Conservation (phyloP, 2,797 vertebrate genomes). For the Malacoraja senta region DNA sequence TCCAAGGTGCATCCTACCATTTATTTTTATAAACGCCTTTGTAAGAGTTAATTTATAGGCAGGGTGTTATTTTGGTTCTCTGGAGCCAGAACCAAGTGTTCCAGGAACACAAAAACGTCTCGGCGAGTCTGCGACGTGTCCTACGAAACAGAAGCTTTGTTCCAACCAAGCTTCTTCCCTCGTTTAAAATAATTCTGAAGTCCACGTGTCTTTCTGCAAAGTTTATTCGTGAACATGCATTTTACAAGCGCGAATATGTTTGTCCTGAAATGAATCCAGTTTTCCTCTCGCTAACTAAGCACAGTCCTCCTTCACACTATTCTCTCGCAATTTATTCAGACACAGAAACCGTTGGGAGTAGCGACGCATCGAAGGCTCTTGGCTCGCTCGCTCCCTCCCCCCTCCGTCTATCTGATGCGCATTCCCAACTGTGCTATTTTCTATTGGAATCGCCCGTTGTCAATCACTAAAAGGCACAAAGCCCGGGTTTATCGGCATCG, state of each 20-base stretch:
- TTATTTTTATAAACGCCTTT: background rate
- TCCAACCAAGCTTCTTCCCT: background rate
- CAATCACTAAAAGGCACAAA: background rate
- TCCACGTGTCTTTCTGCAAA: background rate
- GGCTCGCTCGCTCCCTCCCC: background rate
- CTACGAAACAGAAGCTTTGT: background rate
- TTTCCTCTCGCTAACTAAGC: background rate
- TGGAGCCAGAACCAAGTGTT: background rate
- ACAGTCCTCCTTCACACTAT: background rate
- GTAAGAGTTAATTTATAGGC: background rate
- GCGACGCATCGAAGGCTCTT: background rate
- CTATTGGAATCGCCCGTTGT: background rate
- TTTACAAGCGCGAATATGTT: constrained; percentile 20
- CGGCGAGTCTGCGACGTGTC: background rate
- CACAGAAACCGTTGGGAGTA: background rate
- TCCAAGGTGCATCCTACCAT: background rate
- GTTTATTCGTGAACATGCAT: constrained; percentile 24
- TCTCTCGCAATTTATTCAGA: background rate
- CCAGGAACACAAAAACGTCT: background rate
- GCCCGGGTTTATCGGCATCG: background rate
- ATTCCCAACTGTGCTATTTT: background rate
- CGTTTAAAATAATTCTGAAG: background rate
- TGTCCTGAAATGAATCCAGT: background rate
- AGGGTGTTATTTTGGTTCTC: constrained; percentile 5
- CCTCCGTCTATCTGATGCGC: too few relatives aligned